These are phyloP conservation scores for Nycticryphes semicollaris DNA, from an alignment of 2,113 vertebrate genomes.

Conservation along the genomic window DNA sequence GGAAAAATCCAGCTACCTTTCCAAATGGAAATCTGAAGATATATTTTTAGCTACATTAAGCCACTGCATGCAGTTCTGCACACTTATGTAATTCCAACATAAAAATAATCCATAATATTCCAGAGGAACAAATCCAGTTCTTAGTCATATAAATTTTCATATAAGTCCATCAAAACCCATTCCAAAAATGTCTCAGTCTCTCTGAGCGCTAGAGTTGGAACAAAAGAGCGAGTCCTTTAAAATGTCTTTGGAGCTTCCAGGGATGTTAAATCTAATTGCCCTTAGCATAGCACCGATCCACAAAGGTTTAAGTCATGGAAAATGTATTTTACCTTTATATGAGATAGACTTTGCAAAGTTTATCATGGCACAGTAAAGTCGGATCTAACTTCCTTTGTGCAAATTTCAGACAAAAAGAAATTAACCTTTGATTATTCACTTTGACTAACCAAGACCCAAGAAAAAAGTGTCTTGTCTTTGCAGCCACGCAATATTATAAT, in stretches of 20 bases:
- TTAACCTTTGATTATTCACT: conserved; percentile 51
- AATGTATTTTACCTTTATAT: conserved; percentile 76
- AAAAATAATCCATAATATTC: conserved; percentile 84
- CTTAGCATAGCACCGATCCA: conserved; percentile 63
- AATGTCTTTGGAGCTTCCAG: conserved; percentile 75
- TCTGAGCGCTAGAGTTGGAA: conserved; percentile 72
- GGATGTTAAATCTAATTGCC: conserved; percentile 80
- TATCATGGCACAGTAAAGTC: conserved; percentile 65
- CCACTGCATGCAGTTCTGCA: conserved; percentile 74
- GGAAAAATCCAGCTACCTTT: conserved; percentile 68
- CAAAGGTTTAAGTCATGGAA: conserved; percentile 77
- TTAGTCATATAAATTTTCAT: conserved; percentile 80
- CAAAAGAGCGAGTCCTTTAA: conserved; percentile 72
- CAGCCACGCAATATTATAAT: background rate
- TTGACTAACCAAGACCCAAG: conserved; percentile 53
- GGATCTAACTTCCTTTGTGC: conserved; percentile 55
- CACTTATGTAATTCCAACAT: conserved; percentile 80
- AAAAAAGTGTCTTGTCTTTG: conserved; percentile 48
- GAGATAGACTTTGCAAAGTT: conserved; percentile 72
- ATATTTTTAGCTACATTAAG: conserved; percentile 80
- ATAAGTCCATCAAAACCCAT: conserved; percentile 78
- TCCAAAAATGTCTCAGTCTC: conserved; percentile 79
- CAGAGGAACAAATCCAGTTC: conserved; percentile 80
- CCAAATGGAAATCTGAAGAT: conserved; percentile 75
- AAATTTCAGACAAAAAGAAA: conserved; percentile 46